phyloP scores from a whole-genome alignment of 2,113 vertebrate species.

The Thamnophis sirtalis region DNA sequence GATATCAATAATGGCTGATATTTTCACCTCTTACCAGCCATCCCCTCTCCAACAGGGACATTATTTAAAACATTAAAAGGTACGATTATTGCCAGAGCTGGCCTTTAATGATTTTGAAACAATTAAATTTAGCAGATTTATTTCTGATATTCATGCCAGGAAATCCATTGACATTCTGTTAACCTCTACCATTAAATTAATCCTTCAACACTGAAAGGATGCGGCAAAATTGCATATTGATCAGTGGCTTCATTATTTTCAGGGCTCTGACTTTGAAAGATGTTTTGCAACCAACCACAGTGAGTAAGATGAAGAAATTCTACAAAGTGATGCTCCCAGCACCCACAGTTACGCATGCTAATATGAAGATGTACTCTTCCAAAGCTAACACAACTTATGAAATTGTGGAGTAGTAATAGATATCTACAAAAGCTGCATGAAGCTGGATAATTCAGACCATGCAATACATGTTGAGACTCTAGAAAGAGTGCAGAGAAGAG shows the following conservation, averaged over 20 bases:
- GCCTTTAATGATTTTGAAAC: slow-evolving; percentile 21
- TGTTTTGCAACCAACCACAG: background rate
- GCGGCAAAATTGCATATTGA: slow-evolving; percentile 1
- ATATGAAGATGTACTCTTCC: background rate
- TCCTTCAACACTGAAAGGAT: slow-evolving; percentile 2
- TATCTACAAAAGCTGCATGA: background rate
- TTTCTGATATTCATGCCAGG: slow-evolving; percentile 14
- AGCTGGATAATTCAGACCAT: background rate
- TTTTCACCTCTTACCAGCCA: background rate
- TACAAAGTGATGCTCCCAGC: background rate
- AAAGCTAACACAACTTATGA: background rate
- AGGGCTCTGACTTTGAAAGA: background rate
- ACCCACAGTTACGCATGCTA: background rate
- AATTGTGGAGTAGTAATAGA: background rate
- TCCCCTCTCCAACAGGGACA: background rate
- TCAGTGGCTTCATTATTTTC: slow-evolving; percentile 1
- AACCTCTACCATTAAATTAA: slow-evolving; percentile 25
- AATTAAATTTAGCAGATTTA: slow-evolving; percentile 26
- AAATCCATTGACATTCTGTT: slow-evolving; percentile 29
- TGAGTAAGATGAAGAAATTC: background rate
- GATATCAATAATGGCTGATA: background rate
- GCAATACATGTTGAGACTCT: no score
- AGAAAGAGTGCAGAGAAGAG: no score
- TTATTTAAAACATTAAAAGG: slow-evolving; percentile 19
- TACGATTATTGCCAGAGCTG: slow-evolving; percentile 5